Evolutionary conservation across 2,888 invertebrate species (phyloP).

Genomic region (Catocala nupta): DNA sequence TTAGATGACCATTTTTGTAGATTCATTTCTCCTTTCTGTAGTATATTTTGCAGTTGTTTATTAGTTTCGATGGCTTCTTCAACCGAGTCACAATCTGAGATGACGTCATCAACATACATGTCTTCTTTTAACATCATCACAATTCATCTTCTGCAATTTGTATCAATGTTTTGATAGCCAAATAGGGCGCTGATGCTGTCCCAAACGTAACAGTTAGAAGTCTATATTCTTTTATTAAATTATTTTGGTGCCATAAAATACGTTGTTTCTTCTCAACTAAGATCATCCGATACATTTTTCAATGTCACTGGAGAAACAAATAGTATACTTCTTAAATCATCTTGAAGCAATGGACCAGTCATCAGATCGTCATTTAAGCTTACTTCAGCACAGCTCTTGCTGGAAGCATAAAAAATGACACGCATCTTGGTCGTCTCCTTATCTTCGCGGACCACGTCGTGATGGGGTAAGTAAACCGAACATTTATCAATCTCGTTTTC

Average conservation of each 20-base stretch:
- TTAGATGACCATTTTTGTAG: constrained; percentile 21
- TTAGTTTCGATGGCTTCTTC: constrained; percentile 6
- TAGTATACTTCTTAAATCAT: neutral
- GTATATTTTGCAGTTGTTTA: constrained; percentile 5
- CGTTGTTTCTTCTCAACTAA: constrained; percentile 11
- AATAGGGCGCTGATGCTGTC: constrained; percentile 5
- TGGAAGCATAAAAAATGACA: neutral
- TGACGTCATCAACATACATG: constrained; percentile 2
- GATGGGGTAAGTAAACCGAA: constrained; percentile 1
- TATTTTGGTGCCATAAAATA: neutral
- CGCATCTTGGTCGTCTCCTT: neutral
- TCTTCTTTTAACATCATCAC: constrained; percentile 4
- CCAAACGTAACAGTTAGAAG: neutral
- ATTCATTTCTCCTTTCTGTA: constrained; percentile 8
- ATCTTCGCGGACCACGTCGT: neutral
- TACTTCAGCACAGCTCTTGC: neutral
- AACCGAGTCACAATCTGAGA: neutral
- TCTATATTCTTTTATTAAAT: constrained; percentile 2
- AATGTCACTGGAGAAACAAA: constrained; percentile 15
- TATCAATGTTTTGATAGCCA: neutral
- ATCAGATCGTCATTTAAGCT: constrained; percentile 4
- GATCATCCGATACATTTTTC: constrained; percentile 14
- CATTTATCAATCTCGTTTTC: constrained; percentile 24
- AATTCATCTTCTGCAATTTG: constrained; percentile 1
- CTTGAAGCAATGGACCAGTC: neutral